Evolutionary conservation across 2,888 invertebrate genomes (phyloP).

Genomic region (Serrognathus titanus): DNA sequence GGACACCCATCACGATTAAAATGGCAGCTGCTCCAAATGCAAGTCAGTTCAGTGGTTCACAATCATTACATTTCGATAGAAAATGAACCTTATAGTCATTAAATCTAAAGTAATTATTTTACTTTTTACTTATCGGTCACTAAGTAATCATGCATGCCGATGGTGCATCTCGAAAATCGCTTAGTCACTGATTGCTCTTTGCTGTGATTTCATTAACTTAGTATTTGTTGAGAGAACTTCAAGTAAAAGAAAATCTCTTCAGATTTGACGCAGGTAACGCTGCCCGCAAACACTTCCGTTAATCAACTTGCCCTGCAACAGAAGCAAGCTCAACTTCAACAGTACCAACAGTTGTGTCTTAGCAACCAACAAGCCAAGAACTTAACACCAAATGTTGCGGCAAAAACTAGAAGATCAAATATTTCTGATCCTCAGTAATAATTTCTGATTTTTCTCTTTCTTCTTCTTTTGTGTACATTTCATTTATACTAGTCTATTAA

Average conservation of each 20-base stretch:
- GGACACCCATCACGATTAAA: slow-evolving; percentile 47
- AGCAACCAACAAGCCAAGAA: slow-evolving; percentile 37
- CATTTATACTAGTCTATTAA: slow-evolving; percentile 10
- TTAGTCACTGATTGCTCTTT: slow-evolving; percentile 3
- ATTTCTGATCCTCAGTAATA: slow-evolving; percentile 44
- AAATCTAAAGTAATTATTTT: slow-evolving; percentile 15
- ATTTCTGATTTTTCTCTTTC: slow-evolving; percentile 2
- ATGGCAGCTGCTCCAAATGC: slow-evolving; percentile 43
- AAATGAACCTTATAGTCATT: slow-evolving; percentile 28
- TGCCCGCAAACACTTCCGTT: slow-evolving; percentile 33
- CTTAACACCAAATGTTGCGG: slow-evolving; percentile 10
- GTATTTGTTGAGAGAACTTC: slow-evolving; percentile 7
- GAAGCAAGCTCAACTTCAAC: slow-evolving; percentile 43
- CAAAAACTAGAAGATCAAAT: slow-evolving; percentile 39
- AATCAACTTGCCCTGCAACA: slow-evolving; percentile 36
- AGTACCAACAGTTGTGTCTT: slow-evolving; percentile 42
- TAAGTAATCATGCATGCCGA: slow-evolving; percentile 29
- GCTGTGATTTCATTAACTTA: slow-evolving; percentile 12
- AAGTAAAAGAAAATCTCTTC: slow-evolving; percentile 31
- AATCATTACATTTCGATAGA: slow-evolving; percentile 40
- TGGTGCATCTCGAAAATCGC: slow-evolving; percentile 12
- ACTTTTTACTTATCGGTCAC: not conserved
- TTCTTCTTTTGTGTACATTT: slow-evolving; percentile 6
- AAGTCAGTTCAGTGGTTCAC: slow-evolving; percentile 49
- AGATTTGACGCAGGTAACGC: slow-evolving; percentile 38